These are phyloP conservation scores for Dromius quadrimaculatus DNA, from an alignment of 2,888 invertebrate genomes.

Conservation along the genomic window DNA sequence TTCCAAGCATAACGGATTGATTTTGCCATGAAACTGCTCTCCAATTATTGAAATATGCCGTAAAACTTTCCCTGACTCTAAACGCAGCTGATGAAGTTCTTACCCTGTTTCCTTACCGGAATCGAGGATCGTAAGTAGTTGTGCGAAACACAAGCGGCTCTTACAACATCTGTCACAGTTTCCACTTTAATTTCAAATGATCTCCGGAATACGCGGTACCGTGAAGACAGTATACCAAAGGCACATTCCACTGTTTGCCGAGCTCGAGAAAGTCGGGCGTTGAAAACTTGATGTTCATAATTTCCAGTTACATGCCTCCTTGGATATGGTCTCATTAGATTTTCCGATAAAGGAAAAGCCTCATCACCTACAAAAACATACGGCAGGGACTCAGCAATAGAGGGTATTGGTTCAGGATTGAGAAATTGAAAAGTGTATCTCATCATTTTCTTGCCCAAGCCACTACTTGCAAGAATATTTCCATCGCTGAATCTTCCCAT, in stretches of 20 bases:
- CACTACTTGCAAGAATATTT: constrained; percentile 11
- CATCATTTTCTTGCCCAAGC: constrained; percentile 30
- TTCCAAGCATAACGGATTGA: constrained; percentile 6
- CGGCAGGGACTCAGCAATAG: constrained; percentile 42
- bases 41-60: constrained; percentile 1
- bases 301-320: constrained; percentile 50
- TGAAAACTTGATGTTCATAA: constrained; percentile 53
- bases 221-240: constrained; percentile 55
- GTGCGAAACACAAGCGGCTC: constrained; percentile 53
- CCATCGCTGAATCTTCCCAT: constrained; percentile 58
- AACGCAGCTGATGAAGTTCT: neutral
- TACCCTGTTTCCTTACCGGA: neutral
- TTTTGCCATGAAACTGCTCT: constrained; percentile 1
- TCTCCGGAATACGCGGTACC: constrained; percentile 53
- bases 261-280: constrained; percentile 53
- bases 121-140: constrained; percentile 50
- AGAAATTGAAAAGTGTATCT: constrained; percentile 42
- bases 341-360: constrained; percentile 55
- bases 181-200: constrained; percentile 8
- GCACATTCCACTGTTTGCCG: constrained; percentile 50
- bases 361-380: constrained; percentile 55
- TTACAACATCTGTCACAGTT: constrained; percentile 51
- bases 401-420: constrained; percentile 4
- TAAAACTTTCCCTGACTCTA: neutral
- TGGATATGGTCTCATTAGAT: constrained; percentile 57